phyloP scores from a whole-genome alignment of 2,113 vertebrate species.

The Pavo muticus region DNA sequence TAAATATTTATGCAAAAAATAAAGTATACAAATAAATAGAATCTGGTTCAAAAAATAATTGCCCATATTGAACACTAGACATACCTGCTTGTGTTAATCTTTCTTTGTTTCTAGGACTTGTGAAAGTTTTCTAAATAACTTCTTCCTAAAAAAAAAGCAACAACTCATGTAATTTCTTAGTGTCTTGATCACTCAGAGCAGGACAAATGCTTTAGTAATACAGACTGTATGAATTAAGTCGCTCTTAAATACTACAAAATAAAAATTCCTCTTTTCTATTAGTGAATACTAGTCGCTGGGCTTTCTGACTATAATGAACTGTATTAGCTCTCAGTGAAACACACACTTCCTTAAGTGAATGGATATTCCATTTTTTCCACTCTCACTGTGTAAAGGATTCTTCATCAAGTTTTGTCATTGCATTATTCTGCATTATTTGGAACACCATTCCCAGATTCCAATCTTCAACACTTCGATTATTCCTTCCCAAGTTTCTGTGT shows the following conservation, averaged over 20 bases:
- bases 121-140: neutral
- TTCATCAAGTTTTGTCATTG: neutral
- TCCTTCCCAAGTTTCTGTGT: neutral
- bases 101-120: neutral
- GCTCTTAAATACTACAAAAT: neutral
- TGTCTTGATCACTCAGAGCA: neutral
- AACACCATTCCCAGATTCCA: neutral
- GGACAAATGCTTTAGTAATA: neutral
- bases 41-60: neutral
- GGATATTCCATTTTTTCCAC: neutral
- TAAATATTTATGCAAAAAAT: neutral
- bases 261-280: neutral
- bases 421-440: neutral
- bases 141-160: neutral
- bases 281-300: neutral
- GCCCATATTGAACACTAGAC: neutral
- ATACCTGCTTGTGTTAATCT: neutral
- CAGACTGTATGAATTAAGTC: neutral
- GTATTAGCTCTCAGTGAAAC: neutral
- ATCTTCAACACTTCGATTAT: neutral
- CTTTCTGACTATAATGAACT: neutral
- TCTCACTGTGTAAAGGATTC: neutral
- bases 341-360: neutral
- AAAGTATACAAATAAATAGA: neutral
- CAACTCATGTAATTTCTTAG: neutral